Conservation (phyloP, 2,113 vertebrate species). For the Pardalotus punctatus region DNA sequence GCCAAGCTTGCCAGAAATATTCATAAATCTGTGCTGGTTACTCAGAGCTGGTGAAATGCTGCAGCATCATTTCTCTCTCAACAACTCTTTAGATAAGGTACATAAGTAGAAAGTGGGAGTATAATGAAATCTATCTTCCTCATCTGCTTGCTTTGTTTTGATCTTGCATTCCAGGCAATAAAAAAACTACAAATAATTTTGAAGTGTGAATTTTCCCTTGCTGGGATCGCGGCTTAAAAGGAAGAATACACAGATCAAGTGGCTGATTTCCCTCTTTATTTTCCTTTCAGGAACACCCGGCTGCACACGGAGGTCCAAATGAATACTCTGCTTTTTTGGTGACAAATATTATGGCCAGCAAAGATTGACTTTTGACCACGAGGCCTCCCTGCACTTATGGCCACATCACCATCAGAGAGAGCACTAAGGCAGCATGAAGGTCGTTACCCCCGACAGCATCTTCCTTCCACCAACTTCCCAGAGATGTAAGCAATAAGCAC, state of each 20-base stretch:
- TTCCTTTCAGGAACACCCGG: background rate
- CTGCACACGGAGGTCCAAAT: background rate
- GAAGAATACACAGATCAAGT: background rate
- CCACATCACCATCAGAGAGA: slow-evolving; percentile 41
- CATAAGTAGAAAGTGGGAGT: background rate
- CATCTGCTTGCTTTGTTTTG: slow-evolving; percentile 13
- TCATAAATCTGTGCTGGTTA: background rate
- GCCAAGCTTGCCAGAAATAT: background rate
- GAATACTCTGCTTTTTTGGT: slow-evolving; percentile 5
- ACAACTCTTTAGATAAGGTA: background rate
- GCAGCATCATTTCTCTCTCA: background rate
- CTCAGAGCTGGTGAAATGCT: background rate
- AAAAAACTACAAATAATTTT: background rate
- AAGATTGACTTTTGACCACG: slow-evolving; percentile 23
- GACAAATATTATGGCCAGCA: slow-evolving; percentile 14
- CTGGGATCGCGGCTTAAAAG: background rate
- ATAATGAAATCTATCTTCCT: background rate
- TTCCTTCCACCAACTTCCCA: slow-evolving; percentile 66
- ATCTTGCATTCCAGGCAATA: background rate
- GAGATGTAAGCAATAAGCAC: slow-evolving; percentile 73
- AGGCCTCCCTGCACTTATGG: background rate
- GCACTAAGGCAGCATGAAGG: slow-evolving; percentile 65
- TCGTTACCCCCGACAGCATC: slow-evolving; percentile 63
- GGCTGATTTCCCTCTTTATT: background rate
- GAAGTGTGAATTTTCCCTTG: background rate